A percentile compares a stretch with the other conserved stretches of the same genome.
These are phyloP conservation scores for Ditula angustiorana DNA, from an alignment of 2,888 invertebrate species.

Conservation along the genomic window DNA sequence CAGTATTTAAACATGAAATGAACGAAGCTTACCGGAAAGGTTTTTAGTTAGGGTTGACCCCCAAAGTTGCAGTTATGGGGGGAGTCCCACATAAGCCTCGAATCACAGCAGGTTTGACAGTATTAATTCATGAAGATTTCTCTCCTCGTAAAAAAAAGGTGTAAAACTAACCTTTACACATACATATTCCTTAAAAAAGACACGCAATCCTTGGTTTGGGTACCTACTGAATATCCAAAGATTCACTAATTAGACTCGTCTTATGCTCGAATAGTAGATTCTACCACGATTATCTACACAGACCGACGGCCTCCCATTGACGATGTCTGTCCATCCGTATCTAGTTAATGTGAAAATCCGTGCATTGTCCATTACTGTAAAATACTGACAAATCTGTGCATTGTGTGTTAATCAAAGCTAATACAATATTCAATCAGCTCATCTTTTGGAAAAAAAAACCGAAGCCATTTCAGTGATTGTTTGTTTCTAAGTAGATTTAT, in stretches of 20 bases:
- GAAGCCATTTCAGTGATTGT: no score
- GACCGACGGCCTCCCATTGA: conserved; percentile 48
- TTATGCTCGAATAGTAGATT: conserved; percentile 2
- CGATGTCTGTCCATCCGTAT: conserved; percentile 47
- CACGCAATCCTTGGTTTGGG: neutral
- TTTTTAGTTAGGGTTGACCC: no score
- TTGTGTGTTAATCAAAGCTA: conserved; percentile 33
- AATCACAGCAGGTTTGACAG: no score
- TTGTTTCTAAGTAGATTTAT: no score
- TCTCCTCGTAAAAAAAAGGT: no score
- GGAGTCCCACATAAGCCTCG: no score
- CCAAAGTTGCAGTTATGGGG: no score
- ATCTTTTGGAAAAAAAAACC: no score
- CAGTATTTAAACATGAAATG: no score
- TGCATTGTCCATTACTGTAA: conserved; percentile 51
- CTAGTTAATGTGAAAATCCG: conserved; percentile 51
- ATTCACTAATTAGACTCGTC: neutral
- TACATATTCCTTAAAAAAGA: neutral
- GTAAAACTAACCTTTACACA: neutral
- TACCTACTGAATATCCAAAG: neutral
- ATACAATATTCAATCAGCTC: neutral
- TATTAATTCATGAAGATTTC: no score
- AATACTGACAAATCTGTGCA: conserved; percentile 24
- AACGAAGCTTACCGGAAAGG: no score
- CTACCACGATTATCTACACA: conserved; percentile 20